phyloP scores from a whole-genome alignment of 2,797 vertebrate species.

The Sardinella longiceps region DNA sequence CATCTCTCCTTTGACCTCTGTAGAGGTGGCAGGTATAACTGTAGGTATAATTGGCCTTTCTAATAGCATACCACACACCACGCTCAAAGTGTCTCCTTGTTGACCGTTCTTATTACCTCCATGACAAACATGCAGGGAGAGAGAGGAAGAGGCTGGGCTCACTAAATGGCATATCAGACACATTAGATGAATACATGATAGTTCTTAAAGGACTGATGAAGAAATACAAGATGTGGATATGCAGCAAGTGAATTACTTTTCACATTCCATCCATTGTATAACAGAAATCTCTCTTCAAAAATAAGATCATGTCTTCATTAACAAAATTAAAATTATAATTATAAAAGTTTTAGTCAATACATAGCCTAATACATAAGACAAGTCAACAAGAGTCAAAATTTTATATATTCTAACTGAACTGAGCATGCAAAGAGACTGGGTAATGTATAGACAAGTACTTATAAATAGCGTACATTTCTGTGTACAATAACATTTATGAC shows the following conservation, averaged over 20 bases:
- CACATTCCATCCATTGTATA: no score
- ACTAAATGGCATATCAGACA: constrained; percentile 9
- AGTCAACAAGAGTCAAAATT: neutral
- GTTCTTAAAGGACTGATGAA: neutral
- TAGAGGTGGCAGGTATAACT: constrained; percentile 5
- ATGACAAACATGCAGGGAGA: neutral
- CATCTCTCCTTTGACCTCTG: neutral
- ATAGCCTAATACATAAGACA: neutral
- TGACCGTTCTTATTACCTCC: neutral
- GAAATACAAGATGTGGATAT: neutral
- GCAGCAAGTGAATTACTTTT: no score
- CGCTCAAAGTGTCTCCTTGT: neutral
- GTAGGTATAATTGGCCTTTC: neutral
- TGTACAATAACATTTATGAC: neutral
- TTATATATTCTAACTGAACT: no score
- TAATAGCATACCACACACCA: neutral
- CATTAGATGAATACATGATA: neutral
- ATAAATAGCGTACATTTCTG: neutral
- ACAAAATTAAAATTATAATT: neutral
- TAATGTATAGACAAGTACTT: neutral
- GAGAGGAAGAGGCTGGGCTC: neutral
- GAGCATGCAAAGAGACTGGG: neutral
- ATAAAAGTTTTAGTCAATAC: no score
- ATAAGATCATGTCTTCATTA: neutral
- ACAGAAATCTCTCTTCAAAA: neutral